Evolutionary conservation across 2,888 invertebrate genomes (phyloP), one percentile per base, ranked within the genome.

Genomic region (Pristionchus arcanus): DNA sequence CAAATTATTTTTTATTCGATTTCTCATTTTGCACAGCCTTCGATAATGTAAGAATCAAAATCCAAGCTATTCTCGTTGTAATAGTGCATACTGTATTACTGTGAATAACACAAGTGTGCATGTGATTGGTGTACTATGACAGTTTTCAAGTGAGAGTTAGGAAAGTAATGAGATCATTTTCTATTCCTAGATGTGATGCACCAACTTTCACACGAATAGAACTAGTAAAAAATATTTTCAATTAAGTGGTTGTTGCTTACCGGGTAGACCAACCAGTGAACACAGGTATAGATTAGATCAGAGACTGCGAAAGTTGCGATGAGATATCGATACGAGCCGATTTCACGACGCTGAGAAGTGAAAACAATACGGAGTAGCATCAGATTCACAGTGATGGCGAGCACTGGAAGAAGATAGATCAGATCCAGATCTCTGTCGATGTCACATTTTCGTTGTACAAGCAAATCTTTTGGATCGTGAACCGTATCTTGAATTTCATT

Each of bases 241-340:
- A 42, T 42, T 5, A 2, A 63, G n/a, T 34, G 34, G 34, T 11
- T 1, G 31, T 7, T 77, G 42, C 21, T 77, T 77, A 81, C 81
- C 81, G 81, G 81, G n/a, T 81, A 81, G 13, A 81, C 81, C 0
- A 81, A n/a, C 81, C 81, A 81, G 28, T 81, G 81, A 15, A 81
- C 19, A 16, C 42, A 28, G 28, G 81, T 53, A 16, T 53, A 81
- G 28, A 49, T 53, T n/a, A 81, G 53, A 34, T 81, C 81, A 16
- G 81, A 81, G n/a, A 42, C 21, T 3, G 81, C 81, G 53, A 81
- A 81, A 5, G 49, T 53, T 0, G 81, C 81, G 49, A 81, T 81
- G 81, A 81, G 49, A 28, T 81, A 81, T 42, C 81, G 81, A 81
- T 81, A 81, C 4, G 81, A 53, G 15, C 81, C 81, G 28, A 81